Evolutionary conservation across 2,797 vertebrate species (phyloP), one percentile per base, ranked within the genome.

Genomic region (Melopsittacus undulatus): DNA sequence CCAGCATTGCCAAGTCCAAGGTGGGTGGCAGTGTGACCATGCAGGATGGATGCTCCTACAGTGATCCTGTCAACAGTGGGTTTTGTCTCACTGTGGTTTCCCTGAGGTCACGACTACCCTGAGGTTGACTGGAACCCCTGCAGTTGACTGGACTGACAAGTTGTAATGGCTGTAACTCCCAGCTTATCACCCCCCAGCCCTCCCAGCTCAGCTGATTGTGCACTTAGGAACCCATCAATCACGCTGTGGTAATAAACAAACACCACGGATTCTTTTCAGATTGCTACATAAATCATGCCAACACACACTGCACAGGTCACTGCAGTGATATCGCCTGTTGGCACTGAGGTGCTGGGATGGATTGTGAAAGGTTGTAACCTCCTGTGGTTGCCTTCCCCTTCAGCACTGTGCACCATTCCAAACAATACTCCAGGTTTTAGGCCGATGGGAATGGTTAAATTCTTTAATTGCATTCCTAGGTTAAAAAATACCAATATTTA

Each of bases 221-320:
- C 92, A 73, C 91, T 97, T 95, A 95, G 90, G 75, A 95, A 87
- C 76, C 86, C 89, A 93, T 96, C 95, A 91, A 38, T 97, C 93
- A 91, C 52, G 48, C 56, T 59, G 81, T 75, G 90, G 86, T 96
- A 90, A 93, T 95, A 97, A 96, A 93, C 94, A 96, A 96, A 92
- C 92, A 89, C 72, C 68, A 42, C n/a, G 30, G 90, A 91, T 87
- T 94, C 88, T 90, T 96, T 89, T 83, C 43, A 92, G 94, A 95
- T 94, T 84, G 87, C 92, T 89, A 15, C 78, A 89, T 94, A 92
- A 94, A 94, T 95, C 90, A 83, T 75, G 92, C 78, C 92, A 95
- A 83, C 91, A 67, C 93, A 21, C 63, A 62, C 86, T 69, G 75
- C 68, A 38, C 75, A 90, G 88, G 62, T 93, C 88, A 85, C 72